phyloP scores from a whole-genome alignment of 2,888 invertebrate genomes.

The Tenthredo livida region DNA sequence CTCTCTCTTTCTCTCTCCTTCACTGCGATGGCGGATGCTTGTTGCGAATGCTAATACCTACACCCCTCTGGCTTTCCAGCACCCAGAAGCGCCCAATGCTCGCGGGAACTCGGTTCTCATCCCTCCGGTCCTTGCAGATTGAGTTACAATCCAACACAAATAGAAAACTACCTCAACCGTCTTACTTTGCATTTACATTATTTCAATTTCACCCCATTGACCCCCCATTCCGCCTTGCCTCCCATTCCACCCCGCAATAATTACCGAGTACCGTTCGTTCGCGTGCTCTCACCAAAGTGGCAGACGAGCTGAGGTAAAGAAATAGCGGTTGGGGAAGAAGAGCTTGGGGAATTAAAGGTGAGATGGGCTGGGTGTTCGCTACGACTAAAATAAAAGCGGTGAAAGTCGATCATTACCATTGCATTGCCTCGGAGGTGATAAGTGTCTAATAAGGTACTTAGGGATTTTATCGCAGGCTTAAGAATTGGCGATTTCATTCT shows the following conservation, averaged over 20 bases:
- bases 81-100: slow-evolving; percentile 49
- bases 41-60: slow-evolving; percentile 73
- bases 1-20: slow-evolving; percentile 54
- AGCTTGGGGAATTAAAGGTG: slow-evolving; percentile 14
- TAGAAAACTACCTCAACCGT: slow-evolving; percentile 67
- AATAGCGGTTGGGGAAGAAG: slow-evolving; percentile 58
- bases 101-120: slow-evolving; percentile 53
- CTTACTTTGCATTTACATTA: slow-evolving; percentile 71
- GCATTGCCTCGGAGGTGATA: slow-evolving; percentile 49
- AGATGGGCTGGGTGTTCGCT: slow-evolving; percentile 48
- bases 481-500: slow-evolving; percentile 41
- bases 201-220: slow-evolving; percentile 58
- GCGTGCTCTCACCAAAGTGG: slow-evolving; percentile 50
- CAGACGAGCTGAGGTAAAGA: slow-evolving; percentile 35
- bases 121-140: slow-evolving; percentile 62
- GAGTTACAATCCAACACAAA: slow-evolving; percentile 70
- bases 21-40: slow-evolving; percentile 64
- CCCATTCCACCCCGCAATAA: slow-evolving; percentile 44
- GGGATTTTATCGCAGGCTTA: slow-evolving; percentile 26
- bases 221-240: slow-evolving; percentile 17
- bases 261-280: slow-evolving; percentile 49
- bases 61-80: slow-evolving; percentile 54
- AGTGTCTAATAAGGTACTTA: slow-evolving; percentile 46
- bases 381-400: slow-evolving; percentile 40
- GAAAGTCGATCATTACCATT: slow-evolving; percentile 48